Percentiles rank a stretch among this genome's conserved stretches.
phyloP scores from a whole-genome alignment of 2,797 vertebrate species.

The Notolepis coatsorum region DNA sequence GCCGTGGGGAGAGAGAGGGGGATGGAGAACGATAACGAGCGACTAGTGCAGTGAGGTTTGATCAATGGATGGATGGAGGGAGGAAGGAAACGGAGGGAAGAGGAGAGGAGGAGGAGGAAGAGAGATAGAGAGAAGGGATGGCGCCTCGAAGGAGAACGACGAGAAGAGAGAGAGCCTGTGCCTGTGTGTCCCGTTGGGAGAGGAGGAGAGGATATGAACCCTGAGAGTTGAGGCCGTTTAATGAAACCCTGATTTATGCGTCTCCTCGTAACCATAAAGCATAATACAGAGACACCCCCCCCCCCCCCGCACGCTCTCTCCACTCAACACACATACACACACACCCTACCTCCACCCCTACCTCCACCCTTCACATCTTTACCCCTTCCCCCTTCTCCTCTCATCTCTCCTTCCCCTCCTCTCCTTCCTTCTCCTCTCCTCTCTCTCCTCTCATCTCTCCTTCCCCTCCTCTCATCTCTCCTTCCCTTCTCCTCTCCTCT shows the following conservation, averaged over 20 bases:
- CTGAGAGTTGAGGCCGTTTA: constrained; percentile 65
- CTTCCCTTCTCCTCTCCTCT: constrained; percentile 31
- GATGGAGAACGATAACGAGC: background rate
- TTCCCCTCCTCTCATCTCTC: constrained; percentile 36
- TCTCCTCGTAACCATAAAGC: constrained; percentile 74
- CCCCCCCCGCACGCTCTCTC: constrained; percentile 43
- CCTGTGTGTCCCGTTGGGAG: constrained; percentile 16
- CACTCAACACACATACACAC: background rate
- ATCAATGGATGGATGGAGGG: background rate
- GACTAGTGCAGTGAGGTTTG: too few relatives aligned
- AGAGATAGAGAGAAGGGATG: constrained; percentile 1
- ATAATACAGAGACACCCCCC: constrained; percentile 71
- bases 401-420: constrained; percentile 53
- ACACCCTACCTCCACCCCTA: background rate
- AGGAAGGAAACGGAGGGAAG: background rate
- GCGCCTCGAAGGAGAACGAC: too few relatives aligned
- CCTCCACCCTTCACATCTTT: background rate
- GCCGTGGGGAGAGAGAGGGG: background rate
- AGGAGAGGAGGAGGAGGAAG: constrained; percentile 19
- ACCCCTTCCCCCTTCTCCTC: background rate
- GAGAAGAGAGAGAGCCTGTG: background rate
- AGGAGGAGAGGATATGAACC: constrained; percentile 15
- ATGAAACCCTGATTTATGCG: constrained; percentile 80
- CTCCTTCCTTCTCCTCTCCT: constrained; percentile 22
- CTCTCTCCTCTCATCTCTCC: constrained; percentile 37